phyloP scores from a whole-genome alignment of 2,888 invertebrate genomes.

The Philaethria dido region DNA sequence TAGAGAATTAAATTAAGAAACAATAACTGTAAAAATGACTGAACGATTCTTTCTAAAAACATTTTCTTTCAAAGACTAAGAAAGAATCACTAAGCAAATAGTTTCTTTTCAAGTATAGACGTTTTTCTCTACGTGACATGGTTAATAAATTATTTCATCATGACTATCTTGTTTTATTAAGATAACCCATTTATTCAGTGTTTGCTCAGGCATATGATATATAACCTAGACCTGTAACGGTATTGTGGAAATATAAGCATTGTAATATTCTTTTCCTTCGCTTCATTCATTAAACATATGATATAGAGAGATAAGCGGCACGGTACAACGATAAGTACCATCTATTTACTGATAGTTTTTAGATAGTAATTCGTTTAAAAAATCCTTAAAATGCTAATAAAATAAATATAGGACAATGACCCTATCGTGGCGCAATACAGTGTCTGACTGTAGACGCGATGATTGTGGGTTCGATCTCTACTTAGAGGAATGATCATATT shows the following conservation, averaged over 20 bases:
- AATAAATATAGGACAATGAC: no score
- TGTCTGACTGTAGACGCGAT: no score
- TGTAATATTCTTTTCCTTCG: no score
- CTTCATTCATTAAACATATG: no score
- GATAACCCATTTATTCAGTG: not conserved
- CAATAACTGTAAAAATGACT: slow-evolving; percentile 7
- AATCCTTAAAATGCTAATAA: no score
- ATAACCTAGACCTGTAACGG: not conserved
- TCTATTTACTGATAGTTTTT: no score
- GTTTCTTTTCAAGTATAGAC: not conserved
- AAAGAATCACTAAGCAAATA: not conserved
- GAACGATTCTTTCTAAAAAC: not conserved
- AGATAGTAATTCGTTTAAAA: no score
- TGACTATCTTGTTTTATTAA: slow-evolving; percentile 2
- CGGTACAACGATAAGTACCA: no score
- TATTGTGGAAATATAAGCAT: slow-evolving; percentile 15
- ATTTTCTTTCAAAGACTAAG: not conserved
- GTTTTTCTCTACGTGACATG: not conserved
- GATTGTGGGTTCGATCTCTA: no score
- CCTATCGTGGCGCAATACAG: no score
- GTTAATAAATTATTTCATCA: not conserved
- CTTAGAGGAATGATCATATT: no score
- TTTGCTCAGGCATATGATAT: slow-evolving; percentile 1
- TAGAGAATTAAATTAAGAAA: not conserved
- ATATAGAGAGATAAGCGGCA: no score